Base-by-base conservation (phyloP, 2,113 vertebrate genomes). In the Heloderma charlesbogerti region DNA sequence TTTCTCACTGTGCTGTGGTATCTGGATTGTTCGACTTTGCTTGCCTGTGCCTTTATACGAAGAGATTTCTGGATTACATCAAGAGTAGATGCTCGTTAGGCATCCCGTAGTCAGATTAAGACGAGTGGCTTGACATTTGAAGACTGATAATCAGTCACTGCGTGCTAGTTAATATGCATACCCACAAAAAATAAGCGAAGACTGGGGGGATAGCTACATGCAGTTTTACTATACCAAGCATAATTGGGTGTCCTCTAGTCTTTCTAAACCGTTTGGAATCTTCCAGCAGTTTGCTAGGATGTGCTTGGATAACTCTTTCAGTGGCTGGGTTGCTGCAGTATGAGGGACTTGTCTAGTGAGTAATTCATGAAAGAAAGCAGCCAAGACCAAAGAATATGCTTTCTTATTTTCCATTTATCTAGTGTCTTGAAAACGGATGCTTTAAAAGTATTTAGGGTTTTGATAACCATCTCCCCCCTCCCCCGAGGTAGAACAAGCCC, bases 171-270 rank as follows among this genome's bases (percentile, higher is more conserved):
- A 43, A 43, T 12, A 20, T 77, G 9, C 40, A 25, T 37, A 37
- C 74, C 74, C 18, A 20, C 74, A 31, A 18, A 6, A 81, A 8
- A 40, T 27, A 18, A 20, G 18, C 6, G 34, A 34, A 12, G 48
- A 0, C 1, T 3, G 27, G 2, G 48, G 4, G 27, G 1, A 51
- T 45, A 51, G 16, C 12, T 37, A 3, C 25, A 13, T 13, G 12
- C 78, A 4, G 78, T 31, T 29, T 12, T 16, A 80, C 48, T 37
- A 27, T 67, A 67, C 40, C 40, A n/a, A 34, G 72, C 18, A 31
- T 31, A 74, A n/a, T n/a, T 37, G n/a, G 85, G 48, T 40, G 51
- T 37, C 12, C 31, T 57, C 1, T 57, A 57, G 48, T 54, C 6
- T 54, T 3, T 20, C 71, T 57, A 72, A 57, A 54, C 1, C 0